phyloP scores from a whole-genome alignment of 2,797 vertebrate species.

The Falco biarmicus region DNA sequence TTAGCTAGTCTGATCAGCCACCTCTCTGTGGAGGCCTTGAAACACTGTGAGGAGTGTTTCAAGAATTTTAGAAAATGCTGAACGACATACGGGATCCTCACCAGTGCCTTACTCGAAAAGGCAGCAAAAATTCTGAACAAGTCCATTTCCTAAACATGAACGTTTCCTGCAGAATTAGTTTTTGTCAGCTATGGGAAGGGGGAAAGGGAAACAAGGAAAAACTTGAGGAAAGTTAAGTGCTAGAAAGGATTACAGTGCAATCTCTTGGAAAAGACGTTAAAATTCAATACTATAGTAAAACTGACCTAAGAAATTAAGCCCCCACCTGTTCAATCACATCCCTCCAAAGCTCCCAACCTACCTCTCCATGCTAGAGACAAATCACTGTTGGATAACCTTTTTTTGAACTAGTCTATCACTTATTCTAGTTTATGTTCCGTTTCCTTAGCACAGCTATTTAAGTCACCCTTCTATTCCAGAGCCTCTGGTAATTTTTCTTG shows the following conservation, averaged over 20 bases:
- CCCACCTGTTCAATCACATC: background rate
- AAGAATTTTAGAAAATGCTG: background rate
- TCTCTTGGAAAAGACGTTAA: conserved; percentile 4
- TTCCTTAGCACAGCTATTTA: conserved; percentile 39
- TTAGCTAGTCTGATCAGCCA: background rate
- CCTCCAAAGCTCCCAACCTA: background rate
- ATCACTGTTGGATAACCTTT: background rate
- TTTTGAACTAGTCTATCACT: conserved; percentile 8
- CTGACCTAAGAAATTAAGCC: background rate
- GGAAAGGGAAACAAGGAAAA: background rate
- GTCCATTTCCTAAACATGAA: background rate
- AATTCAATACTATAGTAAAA: background rate
- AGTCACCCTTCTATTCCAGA: conserved; percentile 9
- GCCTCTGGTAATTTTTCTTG: conserved; percentile 44
- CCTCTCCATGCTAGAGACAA: background rate
- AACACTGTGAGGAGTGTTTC: background rate
- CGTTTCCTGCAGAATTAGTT: background rate
- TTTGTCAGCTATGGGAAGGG: background rate
- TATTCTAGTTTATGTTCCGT: background rate
- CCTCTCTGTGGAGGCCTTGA: background rate
- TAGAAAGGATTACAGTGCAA: background rate
- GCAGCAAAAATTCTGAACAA: background rate
- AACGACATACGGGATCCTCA: background rate
- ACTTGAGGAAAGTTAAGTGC: background rate
- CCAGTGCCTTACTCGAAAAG: background rate